Evolutionary conservation across 23 tunicate species (phyloP), one percentile per base, ranked within the genome.

Genomic region (Diplosoma virens): DNA sequence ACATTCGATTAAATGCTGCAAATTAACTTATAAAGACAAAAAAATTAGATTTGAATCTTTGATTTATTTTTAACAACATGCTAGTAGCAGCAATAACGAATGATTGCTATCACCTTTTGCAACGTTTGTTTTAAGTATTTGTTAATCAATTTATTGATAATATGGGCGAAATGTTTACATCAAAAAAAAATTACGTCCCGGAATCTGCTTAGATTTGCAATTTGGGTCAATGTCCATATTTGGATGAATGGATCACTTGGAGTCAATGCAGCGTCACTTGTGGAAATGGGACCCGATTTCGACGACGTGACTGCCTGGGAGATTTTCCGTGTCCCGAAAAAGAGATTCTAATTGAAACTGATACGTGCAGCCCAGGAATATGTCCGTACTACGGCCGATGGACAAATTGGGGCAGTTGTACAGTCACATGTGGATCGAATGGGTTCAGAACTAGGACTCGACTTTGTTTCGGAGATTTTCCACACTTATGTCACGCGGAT

Each of bases 391-490:
- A 84, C 84, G 32, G 76, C 26, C 24, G 17, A 1, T 86, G 93
- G 93, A 65, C 67, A 16, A 58, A 35, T 17, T 86, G 93, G 93
- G 83, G 93, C 22, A 37, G 65, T 14, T 86, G 93, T 47, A 46
- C 73, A 6, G 75, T 71, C 7, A 71, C 93, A 33, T 86, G 93
- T 48, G 93, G 84, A 7, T 17, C 23, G 17, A 17, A 4, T 9
- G 23, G 22, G 61, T 17, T n/a, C 61, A 55, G 23, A 55, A 29
- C 64, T 1, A 58, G 95, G 14, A 6, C 70, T 2, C 34, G 95
- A 33, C 63, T 76, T 1, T 87, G 95, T 29, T 77, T 86, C 26
- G 95, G 87, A 16, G 87, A 87, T 30, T 87, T 87, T 76, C 79
- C 85, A 0, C 37, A 76, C 23, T 33, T 47, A 30, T 87, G 95